These are phyloP conservation scores for Corythucha ciliata DNA, from an alignment of 2,888 invertebrate genomes.

Conservation along the genomic window DNA sequence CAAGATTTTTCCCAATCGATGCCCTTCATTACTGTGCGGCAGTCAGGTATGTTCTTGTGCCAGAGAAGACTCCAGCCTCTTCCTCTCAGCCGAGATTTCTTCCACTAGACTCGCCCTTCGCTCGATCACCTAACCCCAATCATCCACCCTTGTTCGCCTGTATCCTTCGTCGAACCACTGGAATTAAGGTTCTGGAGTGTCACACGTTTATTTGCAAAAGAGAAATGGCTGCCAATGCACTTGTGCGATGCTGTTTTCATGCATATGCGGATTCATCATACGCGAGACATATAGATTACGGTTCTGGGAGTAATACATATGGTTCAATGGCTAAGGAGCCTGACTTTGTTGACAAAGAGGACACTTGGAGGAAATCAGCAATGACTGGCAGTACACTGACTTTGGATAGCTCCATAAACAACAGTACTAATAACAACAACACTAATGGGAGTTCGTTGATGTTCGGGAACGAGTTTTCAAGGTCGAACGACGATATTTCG, in stretches of 20 bases:
- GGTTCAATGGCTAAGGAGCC: conserved; percentile 44
- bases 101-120: conserved; percentile 92
- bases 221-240: conserved; percentile 92
- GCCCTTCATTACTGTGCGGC: conserved; percentile 93
- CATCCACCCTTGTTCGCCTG: conserved; percentile 97
- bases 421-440: conserved; percentile 35
- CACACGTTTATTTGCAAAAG: conserved; percentile 97
- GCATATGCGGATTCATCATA: conserved; percentile 94
- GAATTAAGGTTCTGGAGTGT: conserved; percentile 96
- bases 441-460: conserved; percentile 40
- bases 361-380: conserved; percentile 47
- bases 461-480: conserved; percentile 42
- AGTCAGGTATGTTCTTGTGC: conserved; percentile 71
- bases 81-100: conserved; percentile 63
- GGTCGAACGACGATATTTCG: conserved; percentile 61
- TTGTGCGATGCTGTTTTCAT: conserved; percentile 95
- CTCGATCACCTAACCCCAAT: conserved; percentile 78
- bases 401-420: conserved; percentile 46
- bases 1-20: conserved; percentile 92
- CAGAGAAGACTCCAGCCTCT: conserved; percentile 52
- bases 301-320: conserved; percentile 40
- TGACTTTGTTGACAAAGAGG: conserved; percentile 43
- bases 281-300: conserved; percentile 59
- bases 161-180: conserved; percentile 87
- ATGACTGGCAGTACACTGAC: conserved; percentile 53